Conservation (phyloP, 2,113 vertebrate species). For the Apistogramma diplotaenia region DNA sequence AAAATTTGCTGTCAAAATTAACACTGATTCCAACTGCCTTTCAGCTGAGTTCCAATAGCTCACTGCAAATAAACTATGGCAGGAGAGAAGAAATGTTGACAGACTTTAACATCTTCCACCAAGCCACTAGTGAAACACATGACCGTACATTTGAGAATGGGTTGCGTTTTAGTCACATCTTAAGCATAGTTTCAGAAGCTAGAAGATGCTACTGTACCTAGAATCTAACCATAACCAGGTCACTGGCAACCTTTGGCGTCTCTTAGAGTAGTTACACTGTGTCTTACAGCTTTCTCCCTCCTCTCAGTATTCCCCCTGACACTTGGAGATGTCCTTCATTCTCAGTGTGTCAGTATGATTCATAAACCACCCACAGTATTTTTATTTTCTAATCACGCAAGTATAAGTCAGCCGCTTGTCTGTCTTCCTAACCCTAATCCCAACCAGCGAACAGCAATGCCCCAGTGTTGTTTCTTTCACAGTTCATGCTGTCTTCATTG, state of each 20-base stretch:
- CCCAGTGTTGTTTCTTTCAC: not conserved
- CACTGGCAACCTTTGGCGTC: not conserved
- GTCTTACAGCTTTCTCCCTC: not conserved
- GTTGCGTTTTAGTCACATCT: accelerated
- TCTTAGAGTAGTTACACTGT: not conserved
- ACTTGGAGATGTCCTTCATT: not conserved
- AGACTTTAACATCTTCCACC: not conserved
- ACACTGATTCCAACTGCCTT: too few species aligned
- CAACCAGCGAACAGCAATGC: too few species aligned
- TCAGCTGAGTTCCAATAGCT: too few species aligned
- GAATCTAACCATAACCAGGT: not conserved
- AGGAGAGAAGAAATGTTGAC: not conserved
- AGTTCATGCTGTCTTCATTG: not conserved
- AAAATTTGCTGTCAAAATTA: too few species aligned
- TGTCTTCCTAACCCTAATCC: too few species aligned
- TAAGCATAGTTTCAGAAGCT: not conserved
- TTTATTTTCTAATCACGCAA: too few species aligned
- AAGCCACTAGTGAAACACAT: not conserved
- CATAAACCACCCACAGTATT: not conserved
- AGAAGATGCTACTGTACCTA: not conserved
- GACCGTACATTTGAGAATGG: not conserved
- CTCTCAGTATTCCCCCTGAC: not conserved
- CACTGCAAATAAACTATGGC: not conserved
- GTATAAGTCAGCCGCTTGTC: too few species aligned
- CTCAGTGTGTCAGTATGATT: not conserved